Conservation (phyloP, 2,797 vertebrate species). For the Galago senegalensis region DNA sequence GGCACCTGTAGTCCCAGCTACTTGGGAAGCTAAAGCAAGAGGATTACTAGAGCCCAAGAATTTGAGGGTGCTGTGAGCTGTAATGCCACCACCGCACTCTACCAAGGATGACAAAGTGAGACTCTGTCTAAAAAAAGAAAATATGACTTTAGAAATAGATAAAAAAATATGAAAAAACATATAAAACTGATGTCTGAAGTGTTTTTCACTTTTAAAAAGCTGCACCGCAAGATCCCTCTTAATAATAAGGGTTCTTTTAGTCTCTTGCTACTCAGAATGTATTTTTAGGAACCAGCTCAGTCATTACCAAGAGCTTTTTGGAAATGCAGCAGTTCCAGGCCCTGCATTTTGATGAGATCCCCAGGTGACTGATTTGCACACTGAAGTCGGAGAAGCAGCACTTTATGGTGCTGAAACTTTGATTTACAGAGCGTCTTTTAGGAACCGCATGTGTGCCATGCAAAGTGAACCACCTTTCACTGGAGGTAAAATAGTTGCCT, state of each 20-base stretch:
- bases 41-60: no score
- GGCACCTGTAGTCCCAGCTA: no score
- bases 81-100: no score
- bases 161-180: conserved; percentile 6
- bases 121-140: no score
- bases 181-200: not conserved
- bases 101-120: no score
- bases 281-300: not conserved
- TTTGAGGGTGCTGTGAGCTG: no score
- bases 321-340: not conserved
- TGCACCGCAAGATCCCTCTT: not conserved
- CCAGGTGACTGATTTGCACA: not conserved
- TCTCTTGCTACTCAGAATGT: not conserved
- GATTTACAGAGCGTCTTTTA: not conserved
- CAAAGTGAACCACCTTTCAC: not conserved
- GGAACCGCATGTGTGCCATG: not conserved
- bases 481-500: not conserved
- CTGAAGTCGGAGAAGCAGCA: not conserved
- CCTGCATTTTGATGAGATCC: not conserved
- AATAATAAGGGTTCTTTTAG: not conserved
- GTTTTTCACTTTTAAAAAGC: conserved; percentile 23
- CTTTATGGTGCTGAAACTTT: not conserved
- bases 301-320: not conserved
- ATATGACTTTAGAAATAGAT: not conserved
- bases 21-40: no score